Percentiles rank a stretch among this genome's conserved stretches.
These are phyloP conservation scores for Archilochus colubris DNA, from an alignment of 2,113 vertebrate species.

Conservation along the genomic window DNA sequence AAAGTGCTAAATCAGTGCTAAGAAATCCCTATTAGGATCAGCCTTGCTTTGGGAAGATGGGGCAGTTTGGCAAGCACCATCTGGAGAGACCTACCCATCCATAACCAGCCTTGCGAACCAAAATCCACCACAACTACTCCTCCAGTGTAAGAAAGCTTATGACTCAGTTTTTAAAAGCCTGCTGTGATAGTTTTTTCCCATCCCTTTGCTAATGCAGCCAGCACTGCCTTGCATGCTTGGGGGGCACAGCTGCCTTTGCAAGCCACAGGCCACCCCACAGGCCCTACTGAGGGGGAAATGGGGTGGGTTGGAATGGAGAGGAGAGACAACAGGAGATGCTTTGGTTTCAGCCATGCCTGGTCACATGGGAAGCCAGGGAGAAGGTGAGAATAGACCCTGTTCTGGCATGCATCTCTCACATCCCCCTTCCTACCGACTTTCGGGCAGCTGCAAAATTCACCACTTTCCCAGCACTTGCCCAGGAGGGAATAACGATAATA, in stretches of 20 bases:
- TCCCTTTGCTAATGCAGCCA: neutral
- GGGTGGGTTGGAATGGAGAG: neutral
- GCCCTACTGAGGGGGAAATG: neutral
- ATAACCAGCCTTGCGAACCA: neutral
- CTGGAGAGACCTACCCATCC: neutral
- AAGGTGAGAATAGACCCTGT: conserved; percentile 7
- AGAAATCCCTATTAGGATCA: neutral
- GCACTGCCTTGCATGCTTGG: neutral
- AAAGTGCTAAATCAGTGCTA: neutral
- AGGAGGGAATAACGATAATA: conserved; percentile 59
- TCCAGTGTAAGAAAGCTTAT: neutral
- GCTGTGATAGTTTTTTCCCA: neutral
- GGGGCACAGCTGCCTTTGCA: neutral
- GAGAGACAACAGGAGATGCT: neutral
- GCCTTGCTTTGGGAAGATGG: neutral
- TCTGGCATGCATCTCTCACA: conserved; percentile 18
- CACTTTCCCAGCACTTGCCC: conserved; percentile 49
- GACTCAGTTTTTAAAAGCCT: neutral
- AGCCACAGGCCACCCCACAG: neutral
- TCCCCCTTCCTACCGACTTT: neutral
- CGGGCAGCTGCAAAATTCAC: conserved; percentile 57
- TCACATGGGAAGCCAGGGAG: neutral
- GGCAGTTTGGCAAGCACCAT: neutral
- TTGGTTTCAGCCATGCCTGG: neutral
- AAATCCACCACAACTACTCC: neutral